phyloP scores from a whole-genome alignment of 2,113 vertebrate genomes.

The Coracopsis vasa region DNA sequence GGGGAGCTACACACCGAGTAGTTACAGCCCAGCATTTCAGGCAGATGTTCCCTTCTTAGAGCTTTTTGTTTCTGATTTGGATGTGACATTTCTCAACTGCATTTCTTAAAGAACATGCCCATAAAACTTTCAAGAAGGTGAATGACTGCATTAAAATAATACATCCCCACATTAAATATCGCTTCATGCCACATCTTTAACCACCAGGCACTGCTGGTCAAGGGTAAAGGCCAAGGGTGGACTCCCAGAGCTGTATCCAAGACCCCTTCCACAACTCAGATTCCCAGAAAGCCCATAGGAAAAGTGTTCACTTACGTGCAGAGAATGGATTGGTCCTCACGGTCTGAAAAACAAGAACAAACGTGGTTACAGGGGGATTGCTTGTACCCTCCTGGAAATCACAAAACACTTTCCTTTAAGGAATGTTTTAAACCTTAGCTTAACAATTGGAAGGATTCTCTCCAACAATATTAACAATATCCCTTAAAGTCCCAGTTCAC shows the following conservation, averaged over 20 bases:
- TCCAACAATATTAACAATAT: background rate
- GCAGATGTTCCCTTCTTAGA: background rate
- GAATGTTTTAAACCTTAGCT: background rate
- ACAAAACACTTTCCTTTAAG: background rate
- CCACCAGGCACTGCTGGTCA: background rate
- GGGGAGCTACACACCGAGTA: accelerated
- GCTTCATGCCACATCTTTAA: background rate
- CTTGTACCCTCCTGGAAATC: background rate
- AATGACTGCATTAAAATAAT: background rate
- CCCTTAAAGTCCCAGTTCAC: background rate
- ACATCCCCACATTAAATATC: background rate
- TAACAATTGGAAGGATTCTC: background rate
- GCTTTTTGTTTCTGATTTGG: background rate
- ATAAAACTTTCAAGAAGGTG: background rate
- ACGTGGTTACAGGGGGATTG: background rate
- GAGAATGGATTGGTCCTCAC: conserved; percentile 98
- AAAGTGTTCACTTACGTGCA: conserved; percentile 91
- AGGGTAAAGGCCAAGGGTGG: background rate
- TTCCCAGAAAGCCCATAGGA: background rate
- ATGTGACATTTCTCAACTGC: background rate
- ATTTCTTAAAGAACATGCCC: background rate
- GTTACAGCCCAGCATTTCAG: background rate
- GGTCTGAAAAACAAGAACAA: conserved; percentile 82
- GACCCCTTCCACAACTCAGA: background rate
- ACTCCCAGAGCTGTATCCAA: background rate